Evolutionary conservation across 2,797 vertebrate species (phyloP), one percentile per base, ranked within the genome.

Genomic region (Pelodytes ibericus): DNA sequence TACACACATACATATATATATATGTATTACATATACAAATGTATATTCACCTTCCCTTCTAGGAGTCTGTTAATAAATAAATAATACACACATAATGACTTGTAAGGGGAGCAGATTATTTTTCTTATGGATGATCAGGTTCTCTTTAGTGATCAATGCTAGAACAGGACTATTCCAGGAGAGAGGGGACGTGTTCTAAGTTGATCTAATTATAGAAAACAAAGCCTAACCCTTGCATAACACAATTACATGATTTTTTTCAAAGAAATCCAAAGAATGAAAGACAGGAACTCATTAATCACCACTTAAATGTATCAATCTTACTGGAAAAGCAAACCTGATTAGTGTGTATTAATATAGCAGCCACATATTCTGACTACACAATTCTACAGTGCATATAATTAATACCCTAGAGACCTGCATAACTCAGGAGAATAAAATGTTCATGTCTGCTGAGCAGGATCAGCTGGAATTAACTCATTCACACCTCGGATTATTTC

Each of bases 251-350:
- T 73, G 71, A 69, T 73, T 74, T 53, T n/a, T n/a, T 73, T 62
- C 71, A 73, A 79, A 79, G 62, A 72, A 67, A 53, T 61, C 76
- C 76, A 68, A 72, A 78, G 68, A 79, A 74, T 73, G 58, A 73
- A 73, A 67, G 77, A 79, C 77, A 74, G 71, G 58, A 79, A 79
- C 74, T 56, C 71, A 74, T 79, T 79, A 79, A 79, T 79, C 77
- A 79, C 77, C 64, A 79, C 77, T 79, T 79, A 71, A 73, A 79
- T 79, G 68, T 73, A 79, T 79, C 77, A 79, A 74, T 73, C 77
- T 79, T 79, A 69, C 44, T 79, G 64, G 77, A 73, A 78, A 78
- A 78, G 75, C 75, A 72, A 79, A 73, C 77, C 77, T 79, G 77
- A 79, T 79, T 79, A 79, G 77, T 63, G 71, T 26, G 47, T 79